phyloP scores from a whole-genome alignment of 2,113 vertebrate genomes.

The Glaucomys volans region DNA sequence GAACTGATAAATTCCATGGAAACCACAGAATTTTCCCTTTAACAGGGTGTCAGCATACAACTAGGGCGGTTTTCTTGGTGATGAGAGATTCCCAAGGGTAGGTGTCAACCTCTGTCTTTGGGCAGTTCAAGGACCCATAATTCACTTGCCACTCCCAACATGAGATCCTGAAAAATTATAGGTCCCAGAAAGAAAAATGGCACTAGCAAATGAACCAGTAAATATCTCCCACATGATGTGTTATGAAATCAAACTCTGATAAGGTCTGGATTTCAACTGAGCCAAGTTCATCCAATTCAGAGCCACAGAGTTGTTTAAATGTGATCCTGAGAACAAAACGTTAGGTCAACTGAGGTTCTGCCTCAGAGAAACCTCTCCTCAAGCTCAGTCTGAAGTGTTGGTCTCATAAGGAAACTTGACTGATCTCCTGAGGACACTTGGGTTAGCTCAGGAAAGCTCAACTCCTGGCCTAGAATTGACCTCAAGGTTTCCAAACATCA shows the following conservation, averaged over 20 bases:
- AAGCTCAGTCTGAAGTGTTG: background rate
- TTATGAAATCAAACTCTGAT: constrained; percentile 20
- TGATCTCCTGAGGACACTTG: background rate
- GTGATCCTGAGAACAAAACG: background rate
- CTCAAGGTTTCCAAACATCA: background rate
- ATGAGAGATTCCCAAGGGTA: too few species aligned
- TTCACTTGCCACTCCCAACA: too few species aligned
- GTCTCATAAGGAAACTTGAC: background rate
- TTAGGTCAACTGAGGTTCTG: background rate
- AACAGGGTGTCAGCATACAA: too few species aligned
- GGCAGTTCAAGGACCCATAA: too few species aligned
- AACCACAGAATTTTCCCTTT: too few species aligned
- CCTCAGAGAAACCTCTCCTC: background rate
- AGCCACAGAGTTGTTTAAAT: background rate
- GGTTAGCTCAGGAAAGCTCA: background rate
- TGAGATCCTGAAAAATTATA: constrained; percentile 30
- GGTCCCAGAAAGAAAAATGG: background rate
- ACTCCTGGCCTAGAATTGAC: background rate
- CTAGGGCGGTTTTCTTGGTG: too few species aligned
- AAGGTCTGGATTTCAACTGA: background rate
- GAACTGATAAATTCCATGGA: too few species aligned
- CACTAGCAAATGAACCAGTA: background rate
- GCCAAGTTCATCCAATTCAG: background rate
- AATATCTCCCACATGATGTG: background rate
- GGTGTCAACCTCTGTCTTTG: too few species aligned